Evolutionary conservation across 1,140 invertebrate species (phyloP).

Genomic region (Hypsibius dujardini): DNA sequence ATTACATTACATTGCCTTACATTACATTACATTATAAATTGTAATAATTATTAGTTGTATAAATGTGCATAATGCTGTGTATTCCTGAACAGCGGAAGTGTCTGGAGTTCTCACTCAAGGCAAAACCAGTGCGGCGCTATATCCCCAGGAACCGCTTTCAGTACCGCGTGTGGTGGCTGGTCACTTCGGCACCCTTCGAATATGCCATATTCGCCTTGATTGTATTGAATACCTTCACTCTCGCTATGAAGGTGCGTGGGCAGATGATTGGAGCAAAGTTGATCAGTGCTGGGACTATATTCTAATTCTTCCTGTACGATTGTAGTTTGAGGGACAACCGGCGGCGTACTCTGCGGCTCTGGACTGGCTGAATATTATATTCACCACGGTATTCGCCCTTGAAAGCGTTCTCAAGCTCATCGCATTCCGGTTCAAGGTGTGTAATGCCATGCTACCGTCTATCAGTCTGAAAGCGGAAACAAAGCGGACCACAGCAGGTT

Average conservation of each 20-base stretch:
- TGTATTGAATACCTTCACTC: slow-evolving; percentile 88
- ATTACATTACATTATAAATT: too few relatives aligned
- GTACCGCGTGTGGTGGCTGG: slow-evolving; percentile 99
- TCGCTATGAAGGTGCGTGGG: slow-evolving; percentile 86
- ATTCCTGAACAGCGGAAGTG: slow-evolving; percentile 83
- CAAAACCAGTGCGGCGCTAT: slow-evolving; percentile 85
- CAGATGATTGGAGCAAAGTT: too few relatives aligned
- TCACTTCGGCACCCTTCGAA: slow-evolving; percentile 95
- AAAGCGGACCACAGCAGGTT: too few relatives aligned
- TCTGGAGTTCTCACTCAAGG: slow-evolving; percentile 97
- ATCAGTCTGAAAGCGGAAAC: too few relatives aligned
- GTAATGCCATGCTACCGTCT: slow-evolving; percentile 22
- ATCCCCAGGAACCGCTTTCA: slow-evolving; percentile 95
- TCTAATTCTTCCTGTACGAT: slow-evolving; percentile 20
- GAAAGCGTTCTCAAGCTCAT: slow-evolving; percentile 96
- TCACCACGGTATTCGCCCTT: slow-evolving; percentile 88
- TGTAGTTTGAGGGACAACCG: slow-evolving; percentile 68
- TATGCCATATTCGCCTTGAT: slow-evolving; percentile 96
- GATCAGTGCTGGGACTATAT: background rate
- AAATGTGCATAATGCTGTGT: slow-evolving; percentile 17
- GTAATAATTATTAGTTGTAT: too few relatives aligned
- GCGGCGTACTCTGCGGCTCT: slow-evolving; percentile 62
- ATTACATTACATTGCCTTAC: too few relatives aligned
- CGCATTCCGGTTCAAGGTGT: slow-evolving; percentile 94
- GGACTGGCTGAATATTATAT: slow-evolving; percentile 89